Percentiles rank a stretch among this genome's conserved stretches.
Conservation (phyloP, 2,797 vertebrate species). For the Argentina silus region DNA sequence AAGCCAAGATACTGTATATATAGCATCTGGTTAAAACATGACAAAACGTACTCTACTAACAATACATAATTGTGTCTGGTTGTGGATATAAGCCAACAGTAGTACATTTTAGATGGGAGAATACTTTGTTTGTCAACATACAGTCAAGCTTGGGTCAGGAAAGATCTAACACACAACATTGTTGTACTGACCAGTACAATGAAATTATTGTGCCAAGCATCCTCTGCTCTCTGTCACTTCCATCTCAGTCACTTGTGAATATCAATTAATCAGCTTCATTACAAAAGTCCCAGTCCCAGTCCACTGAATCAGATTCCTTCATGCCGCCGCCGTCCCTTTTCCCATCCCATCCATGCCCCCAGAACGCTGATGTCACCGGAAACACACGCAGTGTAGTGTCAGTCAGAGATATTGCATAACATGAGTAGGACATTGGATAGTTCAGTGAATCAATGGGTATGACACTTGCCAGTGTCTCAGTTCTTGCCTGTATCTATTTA, state of each 20-base stretch:
- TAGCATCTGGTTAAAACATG: no score
- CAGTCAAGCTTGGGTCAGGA: background rate
- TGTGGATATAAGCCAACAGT: no score
- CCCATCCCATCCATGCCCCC: background rate
- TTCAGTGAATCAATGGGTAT: background rate
- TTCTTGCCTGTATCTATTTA: no score
- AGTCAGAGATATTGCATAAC: background rate
- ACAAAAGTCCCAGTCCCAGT: constrained; percentile 1
- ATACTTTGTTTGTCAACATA: background rate
- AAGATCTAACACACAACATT: background rate
- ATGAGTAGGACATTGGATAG: background rate
- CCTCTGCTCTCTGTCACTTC: background rate
- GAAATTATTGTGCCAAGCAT: background rate
- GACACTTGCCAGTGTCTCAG: background rate
- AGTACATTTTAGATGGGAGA: no score
- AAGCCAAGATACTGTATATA: no score
- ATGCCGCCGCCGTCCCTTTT: background rate
- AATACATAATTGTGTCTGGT: no score
- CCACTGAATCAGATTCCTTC: constrained; percentile 17
- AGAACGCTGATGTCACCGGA: constrained; percentile 4
- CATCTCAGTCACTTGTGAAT: background rate
- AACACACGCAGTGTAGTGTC: background rate
- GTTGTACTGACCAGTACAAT: background rate
- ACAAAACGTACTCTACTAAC: no score
- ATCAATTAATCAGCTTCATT: constrained; percentile 9